Base-by-base conservation (phyloP, 1,140 invertebrate genomes). In the Globodera rostochiensis region DNA sequence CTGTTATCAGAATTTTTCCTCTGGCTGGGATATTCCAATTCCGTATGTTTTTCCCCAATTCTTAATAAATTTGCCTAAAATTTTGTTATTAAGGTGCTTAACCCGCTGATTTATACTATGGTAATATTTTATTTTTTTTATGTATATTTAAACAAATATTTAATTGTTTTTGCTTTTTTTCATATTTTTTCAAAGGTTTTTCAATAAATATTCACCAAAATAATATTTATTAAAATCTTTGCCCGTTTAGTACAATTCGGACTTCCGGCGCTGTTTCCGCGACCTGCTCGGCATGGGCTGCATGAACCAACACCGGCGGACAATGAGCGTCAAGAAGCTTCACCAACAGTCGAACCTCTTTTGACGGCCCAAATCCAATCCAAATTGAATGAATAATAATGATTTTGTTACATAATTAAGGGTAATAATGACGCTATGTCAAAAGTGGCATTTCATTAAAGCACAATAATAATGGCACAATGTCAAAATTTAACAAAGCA, bases 11-110 rank as follows among this genome's bases (percentile, higher is more conserved):
- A 89, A 73, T 87, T 89, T 53, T 89, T 89, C 66, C 80, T 91
- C 1, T 92, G 91, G 91, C 87, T 92, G 21, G 91, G 91, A 25
- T 92, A 92, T 83, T 88, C 91, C 21, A 92, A 92, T 79, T 82
- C 88, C 77, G 90, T 88, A 80, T 81, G 47, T n/a, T 8, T 82
- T 11, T 50, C 47, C 77, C 7, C 6, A 64, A 19, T n/a, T 1
- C 3, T 53, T 47, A 6, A n/a, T 64, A 84, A 82, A 50, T 8
- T 83, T 7, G 46, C 80, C 25, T 79, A 74, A 79, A 74, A 57
- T 15, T 64, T 64, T 57, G 46, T 71, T 71, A 60, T 88, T 73
- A 21, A 86, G 81, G 86, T 91, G 4, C 88, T 91, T 67, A 92
- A 92, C 83, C 91, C 91, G 4, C 88, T 92, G 67, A 91, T 92